Evolutionary conservation across 2,888 invertebrate genomes (phyloP), one percentile per base, ranked within the genome.

Genomic region (Hirtodrosophila alboralis): DNA sequence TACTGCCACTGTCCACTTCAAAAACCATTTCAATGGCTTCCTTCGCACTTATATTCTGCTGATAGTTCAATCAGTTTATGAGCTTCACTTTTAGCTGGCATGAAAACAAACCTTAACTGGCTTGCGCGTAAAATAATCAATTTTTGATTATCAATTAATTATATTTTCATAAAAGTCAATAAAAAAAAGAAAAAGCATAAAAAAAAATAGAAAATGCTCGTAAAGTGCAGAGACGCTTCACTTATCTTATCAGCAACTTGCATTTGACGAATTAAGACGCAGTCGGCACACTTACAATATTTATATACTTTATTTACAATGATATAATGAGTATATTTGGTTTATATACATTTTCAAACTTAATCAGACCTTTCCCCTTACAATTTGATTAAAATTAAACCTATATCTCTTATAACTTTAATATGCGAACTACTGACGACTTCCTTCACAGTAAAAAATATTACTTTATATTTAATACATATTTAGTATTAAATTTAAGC

Each of bases 141-240:
- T 58, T 78, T 68, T 65, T 63, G 72, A 84, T 81, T 75, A 84
- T 84, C 79, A 79, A 63, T 78, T 81, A 78, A 79, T 84, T 84
- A 75, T 67, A 65, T 78, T 81, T 83, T 65, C 38, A 56, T 44
- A 56, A 54, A 56, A 51, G 53, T 33, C 30, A 54, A 58, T 54
- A 77, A 56, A 41, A 30, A 27, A n/a, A n/a, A n/a, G n/a, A n/a
- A n/a, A n/a, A n/a, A n/a, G n/a, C n/a, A n/a, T n/a, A n/a, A n/a
- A n/a, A n/a, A 7, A 31, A 28, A 23, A 54, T 44, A 52, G n/a
- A 27, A 33, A 10, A 28, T 21, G 26, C 31, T n/a, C 9, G 23
- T 16, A 27, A 28, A 48, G 34, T 60, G 44, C 40, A 52, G 40
- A 21, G 12, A 9, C 48, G 45, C 72, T 37, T 16, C 12, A 13